Conservation (phyloP, 1,140 invertebrate genomes). For the Trichomalopsis sarcophagae region DNA sequence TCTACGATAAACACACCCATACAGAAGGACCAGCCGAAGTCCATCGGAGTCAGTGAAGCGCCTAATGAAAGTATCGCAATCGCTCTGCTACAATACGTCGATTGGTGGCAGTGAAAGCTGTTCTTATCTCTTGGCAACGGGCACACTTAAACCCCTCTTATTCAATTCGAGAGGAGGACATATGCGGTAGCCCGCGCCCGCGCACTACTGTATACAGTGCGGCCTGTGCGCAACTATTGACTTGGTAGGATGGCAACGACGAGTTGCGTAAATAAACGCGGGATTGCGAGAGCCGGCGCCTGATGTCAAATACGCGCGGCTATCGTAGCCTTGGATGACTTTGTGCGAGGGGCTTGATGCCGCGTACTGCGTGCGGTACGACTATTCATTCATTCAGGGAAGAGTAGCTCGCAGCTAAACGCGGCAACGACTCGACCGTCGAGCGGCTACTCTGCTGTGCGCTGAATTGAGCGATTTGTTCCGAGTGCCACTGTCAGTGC, state of each 20-base stretch:
- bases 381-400: background rate
- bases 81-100: too few species aligned
- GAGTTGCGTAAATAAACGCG: background rate
- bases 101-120: too few species aligned
- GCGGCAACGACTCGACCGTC: background rate
- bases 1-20: too few species aligned
- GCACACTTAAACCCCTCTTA: too few species aligned
- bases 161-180: too few species aligned
- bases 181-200: too few species aligned
- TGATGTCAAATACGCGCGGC: background rate
- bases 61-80: background rate
- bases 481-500: too few species aligned
- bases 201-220: too few species aligned
- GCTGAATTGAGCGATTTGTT: background rate
- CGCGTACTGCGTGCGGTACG: background rate
- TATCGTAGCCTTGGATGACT: background rate
- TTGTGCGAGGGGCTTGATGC: background rate
- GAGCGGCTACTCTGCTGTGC: background rate
- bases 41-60: too few species aligned
- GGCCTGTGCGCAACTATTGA: background rate
- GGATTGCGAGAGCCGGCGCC: background rate
- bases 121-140: too few species aligned
- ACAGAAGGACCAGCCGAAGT: too few species aligned
- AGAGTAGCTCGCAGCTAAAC: background rate
- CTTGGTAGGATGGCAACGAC: too few species aligned